phyloP scores from a whole-genome alignment of 2,888 invertebrate species.

The Drosophila neonasuta region DNA sequence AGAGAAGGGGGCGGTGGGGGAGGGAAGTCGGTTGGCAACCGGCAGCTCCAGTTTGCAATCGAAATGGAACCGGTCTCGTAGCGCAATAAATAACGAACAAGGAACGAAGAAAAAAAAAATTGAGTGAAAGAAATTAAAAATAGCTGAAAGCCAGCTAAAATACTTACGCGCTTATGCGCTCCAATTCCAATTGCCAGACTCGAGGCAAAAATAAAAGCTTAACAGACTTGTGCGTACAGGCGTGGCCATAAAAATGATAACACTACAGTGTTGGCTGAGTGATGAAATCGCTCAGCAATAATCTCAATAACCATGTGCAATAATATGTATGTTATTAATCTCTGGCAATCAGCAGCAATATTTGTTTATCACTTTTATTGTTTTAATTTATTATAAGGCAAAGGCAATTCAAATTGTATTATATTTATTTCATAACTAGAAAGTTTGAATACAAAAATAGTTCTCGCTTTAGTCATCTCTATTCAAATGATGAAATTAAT shows the following conservation, averaged over 20 bases:
- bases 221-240: slow-evolving; percentile 20
- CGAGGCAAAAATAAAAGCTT: slow-evolving; percentile 6
- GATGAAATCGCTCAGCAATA: slow-evolving; percentile 1
- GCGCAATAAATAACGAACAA: slow-evolving; percentile 16
- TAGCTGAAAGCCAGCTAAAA: slow-evolving; percentile 28
- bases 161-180: slow-evolving; percentile 25
- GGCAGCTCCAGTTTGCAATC: slow-evolving; percentile 45
- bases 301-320: neutral
- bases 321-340: neutral
- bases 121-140: slow-evolving; percentile 3
- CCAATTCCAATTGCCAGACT: slow-evolving; percentile 37
- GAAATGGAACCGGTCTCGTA: slow-evolving; percentile 46
- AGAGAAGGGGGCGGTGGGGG: neutral
- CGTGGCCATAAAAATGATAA: slow-evolving; percentile 11
- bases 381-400: slow-evolving; percentile 6
- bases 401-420: neutral
- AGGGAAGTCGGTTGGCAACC: slow-evolving; percentile 5
- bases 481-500: neutral
- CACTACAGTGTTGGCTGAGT: neutral
- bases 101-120: no score
- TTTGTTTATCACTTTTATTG: slow-evolving; percentile 11
- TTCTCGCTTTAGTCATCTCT: neutral
- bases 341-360: neutral
- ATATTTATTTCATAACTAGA: no score
- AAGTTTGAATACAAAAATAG: no score